Conservation (phyloP, 1,140 invertebrate genomes). For the Mizuhopecten yessoensis region DNA sequence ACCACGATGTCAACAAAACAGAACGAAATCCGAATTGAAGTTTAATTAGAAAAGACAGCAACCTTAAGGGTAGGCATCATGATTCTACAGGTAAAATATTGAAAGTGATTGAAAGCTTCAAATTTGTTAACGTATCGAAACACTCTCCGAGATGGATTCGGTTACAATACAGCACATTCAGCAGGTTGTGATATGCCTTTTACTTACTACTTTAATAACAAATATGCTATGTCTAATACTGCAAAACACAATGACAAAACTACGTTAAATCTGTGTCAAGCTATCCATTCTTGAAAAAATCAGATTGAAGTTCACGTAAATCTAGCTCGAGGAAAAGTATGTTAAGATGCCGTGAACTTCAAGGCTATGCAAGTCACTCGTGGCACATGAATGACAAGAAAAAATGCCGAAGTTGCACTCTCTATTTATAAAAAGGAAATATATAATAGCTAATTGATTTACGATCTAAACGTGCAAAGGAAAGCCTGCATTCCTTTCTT, state of each 20-base stretch:
- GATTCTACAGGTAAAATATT: too few relatives aligned
- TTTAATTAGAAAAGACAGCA: too few relatives aligned
- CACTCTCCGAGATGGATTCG: too few relatives aligned
- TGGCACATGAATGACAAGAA: conserved; percentile 38
- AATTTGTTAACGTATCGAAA: too few relatives aligned
- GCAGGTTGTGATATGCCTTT: too few relatives aligned
- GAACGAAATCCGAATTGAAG: too few relatives aligned
- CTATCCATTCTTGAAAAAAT: not conserved
- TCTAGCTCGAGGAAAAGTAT: not conserved
- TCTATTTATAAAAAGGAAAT: conserved; percentile 22
- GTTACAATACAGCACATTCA: too few relatives aligned
- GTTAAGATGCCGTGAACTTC: not conserved
- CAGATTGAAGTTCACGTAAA: not conserved
- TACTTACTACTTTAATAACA: too few relatives aligned
- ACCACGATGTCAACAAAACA: too few relatives aligned
- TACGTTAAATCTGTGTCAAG: not conserved
- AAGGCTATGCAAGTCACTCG: not conserved
- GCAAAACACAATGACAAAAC: not conserved
- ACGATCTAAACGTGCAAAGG: not conserved
- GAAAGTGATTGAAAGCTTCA: too few relatives aligned
- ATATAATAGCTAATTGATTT: conserved; percentile 28
- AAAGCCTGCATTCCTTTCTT: not conserved
- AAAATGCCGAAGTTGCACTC: conserved; percentile 10
- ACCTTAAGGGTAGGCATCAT: too few relatives aligned
- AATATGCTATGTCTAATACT: too few relatives aligned